phyloP scores from a whole-genome alignment of 2,888 invertebrate species.

The Malacosoma neustria region DNA sequence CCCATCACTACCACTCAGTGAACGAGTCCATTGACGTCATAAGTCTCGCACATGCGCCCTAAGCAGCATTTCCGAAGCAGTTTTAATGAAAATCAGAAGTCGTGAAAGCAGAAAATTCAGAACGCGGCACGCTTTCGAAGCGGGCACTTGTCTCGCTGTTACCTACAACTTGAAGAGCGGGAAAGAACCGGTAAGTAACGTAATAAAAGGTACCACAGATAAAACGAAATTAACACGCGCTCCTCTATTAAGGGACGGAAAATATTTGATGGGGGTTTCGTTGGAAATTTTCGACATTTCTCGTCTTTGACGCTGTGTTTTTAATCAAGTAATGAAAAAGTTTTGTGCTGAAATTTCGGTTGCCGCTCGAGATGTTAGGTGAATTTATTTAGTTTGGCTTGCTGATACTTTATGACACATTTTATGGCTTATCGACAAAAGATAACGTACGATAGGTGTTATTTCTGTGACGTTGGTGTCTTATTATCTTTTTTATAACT shows the following conservation, averaged over 20 bases:
- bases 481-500: too few species aligned
- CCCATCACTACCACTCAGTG: too few species aligned
- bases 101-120: constrained; percentile 15
- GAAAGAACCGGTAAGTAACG: constrained; percentile 51
- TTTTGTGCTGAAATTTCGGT: background rate
- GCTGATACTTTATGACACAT: background rate
- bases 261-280: background rate
- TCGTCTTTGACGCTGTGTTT: background rate
- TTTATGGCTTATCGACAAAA: background rate
- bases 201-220: background rate
- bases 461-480: too few species aligned
- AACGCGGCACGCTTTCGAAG: constrained; percentile 45
- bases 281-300: background rate
- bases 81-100: background rate
- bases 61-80: constrained; percentile 21
- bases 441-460: background rate
- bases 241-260: background rate
- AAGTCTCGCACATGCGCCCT: constrained; percentile 40
- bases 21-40: constrained; percentile 71
- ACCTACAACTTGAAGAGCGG: constrained; percentile 28
- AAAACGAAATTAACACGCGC: background rate
- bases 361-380: background rate
- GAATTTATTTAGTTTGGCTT: background rate
- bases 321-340: background rate
- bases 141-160: constrained; percentile 33